Conservation (phyloP, 1,140 invertebrate genomes). For the Pseudomyrmex gracilis region DNA sequence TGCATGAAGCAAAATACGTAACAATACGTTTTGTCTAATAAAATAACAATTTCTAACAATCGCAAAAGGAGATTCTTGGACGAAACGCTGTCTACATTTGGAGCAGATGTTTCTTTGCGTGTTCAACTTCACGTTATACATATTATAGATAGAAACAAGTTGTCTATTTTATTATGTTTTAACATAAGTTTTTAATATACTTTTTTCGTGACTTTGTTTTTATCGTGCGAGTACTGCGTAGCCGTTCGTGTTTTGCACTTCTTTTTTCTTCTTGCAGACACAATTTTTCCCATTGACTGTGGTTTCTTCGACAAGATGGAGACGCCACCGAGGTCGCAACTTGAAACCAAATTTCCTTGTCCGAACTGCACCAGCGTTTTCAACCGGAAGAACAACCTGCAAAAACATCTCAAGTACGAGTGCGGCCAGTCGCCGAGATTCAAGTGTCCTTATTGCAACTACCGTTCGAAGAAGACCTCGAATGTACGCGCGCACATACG, state of each 20-base stretch:
- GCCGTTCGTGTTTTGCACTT: conserved; percentile 1
- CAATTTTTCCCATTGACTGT: conserved; percentile 45
- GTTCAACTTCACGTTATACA: not conserved
- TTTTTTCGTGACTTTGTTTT: no score
- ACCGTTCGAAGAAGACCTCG: conserved; percentile 82
- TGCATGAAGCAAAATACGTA: not conserved
- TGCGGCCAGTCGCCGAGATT: conserved; percentile 86
- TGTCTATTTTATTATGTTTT: no score
- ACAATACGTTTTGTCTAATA: not conserved
- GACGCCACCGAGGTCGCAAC: conserved; percentile 1
- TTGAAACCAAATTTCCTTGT: conserved; percentile 78
- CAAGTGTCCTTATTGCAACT: conserved; percentile 85
- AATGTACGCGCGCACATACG: conserved; percentile 82
- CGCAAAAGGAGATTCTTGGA: not conserved
- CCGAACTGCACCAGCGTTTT: conserved; percentile 84
- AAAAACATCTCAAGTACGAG: conserved; percentile 85
- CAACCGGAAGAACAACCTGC: conserved; percentile 84
- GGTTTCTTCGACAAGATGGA: conserved; percentile 14
- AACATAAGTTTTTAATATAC: no score
- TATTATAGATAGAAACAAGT: no score
- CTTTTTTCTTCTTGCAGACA: conserved; percentile 74
- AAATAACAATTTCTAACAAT: not conserved
- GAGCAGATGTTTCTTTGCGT: not conserved
- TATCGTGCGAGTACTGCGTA: not conserved
- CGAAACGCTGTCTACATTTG: not conserved